Percentiles rank a stretch among this genome's conserved stretches.
phyloP scores from a whole-genome alignment of 2,113 vertebrate genomes.

The Nothocercus julius region DNA sequence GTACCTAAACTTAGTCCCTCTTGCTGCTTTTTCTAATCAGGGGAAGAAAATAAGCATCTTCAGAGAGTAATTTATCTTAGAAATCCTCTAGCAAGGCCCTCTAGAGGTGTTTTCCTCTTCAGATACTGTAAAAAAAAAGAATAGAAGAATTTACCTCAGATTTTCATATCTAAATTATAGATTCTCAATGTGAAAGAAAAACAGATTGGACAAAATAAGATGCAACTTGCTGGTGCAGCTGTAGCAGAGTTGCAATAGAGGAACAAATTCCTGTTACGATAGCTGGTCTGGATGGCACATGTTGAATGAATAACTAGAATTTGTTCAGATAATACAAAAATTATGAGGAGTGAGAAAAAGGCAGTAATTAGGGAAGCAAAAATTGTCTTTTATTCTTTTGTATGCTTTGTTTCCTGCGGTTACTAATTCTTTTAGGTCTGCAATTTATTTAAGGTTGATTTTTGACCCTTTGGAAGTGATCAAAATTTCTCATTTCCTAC shows the following conservation, averaged over 20 bases:
- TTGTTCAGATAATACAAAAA: background rate
- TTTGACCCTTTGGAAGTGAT: background rate
- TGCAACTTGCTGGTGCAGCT: background rate
- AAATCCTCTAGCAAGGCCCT: background rate
- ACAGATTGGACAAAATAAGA: fast-evolving
- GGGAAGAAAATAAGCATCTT: fast-evolving
- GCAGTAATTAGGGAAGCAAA: background rate
- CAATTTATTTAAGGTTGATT: background rate
- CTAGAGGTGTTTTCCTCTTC: background rate
- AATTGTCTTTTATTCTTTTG: background rate
- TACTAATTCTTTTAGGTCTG: fast-evolving
- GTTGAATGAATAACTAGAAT: background rate
- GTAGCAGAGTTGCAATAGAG: background rate
- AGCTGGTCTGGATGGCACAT: background rate
- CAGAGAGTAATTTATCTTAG: background rate
- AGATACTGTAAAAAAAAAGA: background rate
- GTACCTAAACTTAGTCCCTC: background rate
- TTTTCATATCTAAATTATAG: fast-evolving
- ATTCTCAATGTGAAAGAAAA: background rate
- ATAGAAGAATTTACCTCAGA: background rate
- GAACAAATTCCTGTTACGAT: background rate
- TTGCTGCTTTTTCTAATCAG: background rate
- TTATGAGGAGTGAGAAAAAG: background rate
- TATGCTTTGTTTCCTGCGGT: background rate
- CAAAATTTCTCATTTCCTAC: background rate